These are phyloP conservation scores for Drosophila pseudoananassae DNA, from an alignment of 1,140 invertebrate species.

Conservation along the genomic window DNA sequence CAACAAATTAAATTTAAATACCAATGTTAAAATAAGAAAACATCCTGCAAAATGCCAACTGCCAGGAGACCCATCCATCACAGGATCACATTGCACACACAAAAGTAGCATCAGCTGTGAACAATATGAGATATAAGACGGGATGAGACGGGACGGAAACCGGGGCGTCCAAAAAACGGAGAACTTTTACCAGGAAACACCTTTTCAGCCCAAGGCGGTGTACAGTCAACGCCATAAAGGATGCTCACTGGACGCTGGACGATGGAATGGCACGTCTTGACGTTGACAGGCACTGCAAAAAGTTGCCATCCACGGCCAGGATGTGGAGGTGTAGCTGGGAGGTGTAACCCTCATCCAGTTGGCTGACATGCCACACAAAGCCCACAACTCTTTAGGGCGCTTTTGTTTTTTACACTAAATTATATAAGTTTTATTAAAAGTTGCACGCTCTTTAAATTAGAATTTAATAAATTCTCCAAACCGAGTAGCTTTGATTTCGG, in stretches of 20 bases:
- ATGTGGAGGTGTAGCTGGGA: neutral
- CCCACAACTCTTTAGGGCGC: conserved; percentile 19
- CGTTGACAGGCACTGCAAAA: conserved; percentile 69
- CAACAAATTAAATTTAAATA: conserved; percentile 16
- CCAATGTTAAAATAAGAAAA: conserved; percentile 26
- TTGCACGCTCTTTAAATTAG: no score
- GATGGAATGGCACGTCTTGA: conserved; percentile 40
- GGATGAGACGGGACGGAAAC: neutral
- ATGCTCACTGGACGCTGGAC: neutral
- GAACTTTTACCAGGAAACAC: conserved; percentile 35
- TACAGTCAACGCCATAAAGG: conserved; percentile 31
- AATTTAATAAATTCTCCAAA: no score
- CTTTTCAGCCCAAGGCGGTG: conserved; percentile 20
- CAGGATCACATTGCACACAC: conserved; percentile 1
- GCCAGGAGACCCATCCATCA: conserved; percentile 48
- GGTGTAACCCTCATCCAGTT: conserved; percentile 62
- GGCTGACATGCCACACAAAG: conserved; percentile 48
- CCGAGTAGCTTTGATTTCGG: no score
- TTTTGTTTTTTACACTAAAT: neutral
- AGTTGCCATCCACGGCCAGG: conserved; percentile 32
- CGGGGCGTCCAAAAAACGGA: conserved; percentile 6
- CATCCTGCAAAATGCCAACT: conserved; percentile 30
- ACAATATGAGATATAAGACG: conserved; percentile 4
- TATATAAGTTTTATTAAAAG: neutral
- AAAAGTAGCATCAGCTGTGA: conserved; percentile 29